Conservation (phyloP, 2,888 invertebrate species). For the Hermaeophaga mercurialis region DNA sequence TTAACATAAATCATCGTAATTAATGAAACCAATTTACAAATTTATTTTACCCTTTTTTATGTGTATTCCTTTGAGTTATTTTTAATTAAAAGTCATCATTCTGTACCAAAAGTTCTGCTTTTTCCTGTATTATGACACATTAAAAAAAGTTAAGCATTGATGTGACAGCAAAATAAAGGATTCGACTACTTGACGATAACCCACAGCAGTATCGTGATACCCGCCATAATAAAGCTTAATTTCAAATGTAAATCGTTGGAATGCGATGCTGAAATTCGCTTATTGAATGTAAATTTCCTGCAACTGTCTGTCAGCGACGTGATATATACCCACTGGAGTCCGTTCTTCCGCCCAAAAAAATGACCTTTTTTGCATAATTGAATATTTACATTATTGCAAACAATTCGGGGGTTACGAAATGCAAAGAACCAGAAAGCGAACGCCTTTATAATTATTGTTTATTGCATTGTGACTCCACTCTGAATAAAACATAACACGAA, state of each 20-base stretch:
- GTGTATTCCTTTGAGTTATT: no score
- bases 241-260: conserved; percentile 30
- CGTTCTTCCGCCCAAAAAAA: conserved; percentile 29
- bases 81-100: no score
- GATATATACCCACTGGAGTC: conserved; percentile 27
- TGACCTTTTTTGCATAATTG: conserved; percentile 22
- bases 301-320: conserved; percentile 30
- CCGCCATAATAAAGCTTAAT: conserved; percentile 21
- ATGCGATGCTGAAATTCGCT: conserved; percentile 27
- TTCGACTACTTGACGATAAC: background rate
- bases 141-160: background rate
- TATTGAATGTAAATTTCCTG: conserved; percentile 33
- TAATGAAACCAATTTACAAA: no score
- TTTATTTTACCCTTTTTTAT: no score
- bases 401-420: conserved; percentile 18
- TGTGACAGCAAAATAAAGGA: background rate
- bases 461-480: background rate
- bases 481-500: no score
- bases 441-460: conserved; percentile 13
- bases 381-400: conserved; percentile 16
- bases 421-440: background rate
- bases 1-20: no score
- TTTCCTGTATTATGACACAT: no score
- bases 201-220: background rate
- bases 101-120: no score